A percentile compares a stretch with the other conserved stretches of the same genome.
Conservation (phyloP, 2,888 invertebrate genomes). For the Callimorpha dominula region DNA sequence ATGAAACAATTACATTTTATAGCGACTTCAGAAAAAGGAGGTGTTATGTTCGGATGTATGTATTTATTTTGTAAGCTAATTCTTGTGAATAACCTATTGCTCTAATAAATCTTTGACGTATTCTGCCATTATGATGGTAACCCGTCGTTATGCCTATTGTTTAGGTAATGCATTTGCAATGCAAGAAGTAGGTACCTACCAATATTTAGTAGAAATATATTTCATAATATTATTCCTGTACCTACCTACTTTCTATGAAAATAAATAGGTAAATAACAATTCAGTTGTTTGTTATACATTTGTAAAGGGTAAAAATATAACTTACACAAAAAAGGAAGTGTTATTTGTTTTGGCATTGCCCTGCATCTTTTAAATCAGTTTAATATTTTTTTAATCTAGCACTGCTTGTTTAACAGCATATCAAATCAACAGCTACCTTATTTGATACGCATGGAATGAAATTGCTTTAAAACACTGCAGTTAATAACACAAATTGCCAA, state of each 20-base stretch:
- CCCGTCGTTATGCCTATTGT: neutral
- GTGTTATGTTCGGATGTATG: too few relatives aligned
- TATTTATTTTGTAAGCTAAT: neutral
- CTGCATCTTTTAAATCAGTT: neutral
- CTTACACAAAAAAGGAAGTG: constrained; percentile 2
- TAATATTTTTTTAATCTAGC: neutral
- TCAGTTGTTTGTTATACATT: constrained; percentile 44
- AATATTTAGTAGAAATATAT: neutral
- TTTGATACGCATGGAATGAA: too few relatives aligned
- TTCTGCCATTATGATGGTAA: neutral
- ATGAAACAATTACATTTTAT: too few relatives aligned
- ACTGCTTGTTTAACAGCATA: neutral
- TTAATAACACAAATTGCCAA: too few relatives aligned
- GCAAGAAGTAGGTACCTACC: neutral
- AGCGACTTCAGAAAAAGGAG: too few relatives aligned
- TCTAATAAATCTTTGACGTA: neutral
- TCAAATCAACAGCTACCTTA: too few relatives aligned
- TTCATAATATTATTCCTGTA: neutral
- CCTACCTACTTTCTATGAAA: neutral
- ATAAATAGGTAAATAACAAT: constrained; percentile 20
- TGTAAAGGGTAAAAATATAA: constrained; percentile 44
- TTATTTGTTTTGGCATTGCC: neutral
- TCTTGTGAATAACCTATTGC: neutral
- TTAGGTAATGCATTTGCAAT: neutral
- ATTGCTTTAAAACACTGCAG: too few relatives aligned